Percentiles rank a stretch among this genome's conserved stretches.
These are phyloP conservation scores for Nemotelus nigrinus DNA, from an alignment of 2,888 invertebrate species.

Conservation along the genomic window DNA sequence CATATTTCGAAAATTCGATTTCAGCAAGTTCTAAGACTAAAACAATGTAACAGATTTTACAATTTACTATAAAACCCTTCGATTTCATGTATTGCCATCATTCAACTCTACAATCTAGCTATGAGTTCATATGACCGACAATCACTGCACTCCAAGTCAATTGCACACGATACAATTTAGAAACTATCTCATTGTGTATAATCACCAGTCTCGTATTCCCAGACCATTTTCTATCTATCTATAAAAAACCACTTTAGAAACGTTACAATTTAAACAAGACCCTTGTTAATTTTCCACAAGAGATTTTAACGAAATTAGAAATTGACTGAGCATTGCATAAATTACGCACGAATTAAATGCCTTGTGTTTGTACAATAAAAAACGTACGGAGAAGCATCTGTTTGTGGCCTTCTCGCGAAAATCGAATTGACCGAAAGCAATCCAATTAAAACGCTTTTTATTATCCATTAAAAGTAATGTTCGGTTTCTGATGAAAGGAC, in stretches of 20 bases:
- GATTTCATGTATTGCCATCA: too few species aligned
- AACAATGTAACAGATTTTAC: too few species aligned
- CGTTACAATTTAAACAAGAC: slow-evolving; percentile 8
- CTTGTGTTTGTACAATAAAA: background rate
- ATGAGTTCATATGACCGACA: too few species aligned
- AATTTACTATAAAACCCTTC: too few species aligned
- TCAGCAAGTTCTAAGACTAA: too few species aligned
- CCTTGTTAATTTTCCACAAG: slow-evolving; percentile 40
- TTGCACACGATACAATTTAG: too few species aligned
- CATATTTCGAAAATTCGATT: too few species aligned
- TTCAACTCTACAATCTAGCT: too few species aligned
- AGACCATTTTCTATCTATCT: background rate
- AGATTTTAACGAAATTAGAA: slow-evolving; percentile 42
- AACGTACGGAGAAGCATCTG: too few species aligned
- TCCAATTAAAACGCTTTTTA: slow-evolving; percentile 47
- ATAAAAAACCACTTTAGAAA: slow-evolving; percentile 9
- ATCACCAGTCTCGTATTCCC: background rate
- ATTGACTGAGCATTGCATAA: slow-evolving; percentile 39
- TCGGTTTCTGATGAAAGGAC: slow-evolving; percentile 43
- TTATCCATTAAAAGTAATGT: slow-evolving; percentile 46
- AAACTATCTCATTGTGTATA: too few species aligned
- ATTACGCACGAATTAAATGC: slow-evolving; percentile 33
- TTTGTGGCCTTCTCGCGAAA: background rate
- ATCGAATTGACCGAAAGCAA: slow-evolving; percentile 25
- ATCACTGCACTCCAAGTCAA: too few species aligned